Evolutionary conservation across 2,888 invertebrate genomes (phyloP).

Genomic region (Trissoscelio sp.): DNA sequence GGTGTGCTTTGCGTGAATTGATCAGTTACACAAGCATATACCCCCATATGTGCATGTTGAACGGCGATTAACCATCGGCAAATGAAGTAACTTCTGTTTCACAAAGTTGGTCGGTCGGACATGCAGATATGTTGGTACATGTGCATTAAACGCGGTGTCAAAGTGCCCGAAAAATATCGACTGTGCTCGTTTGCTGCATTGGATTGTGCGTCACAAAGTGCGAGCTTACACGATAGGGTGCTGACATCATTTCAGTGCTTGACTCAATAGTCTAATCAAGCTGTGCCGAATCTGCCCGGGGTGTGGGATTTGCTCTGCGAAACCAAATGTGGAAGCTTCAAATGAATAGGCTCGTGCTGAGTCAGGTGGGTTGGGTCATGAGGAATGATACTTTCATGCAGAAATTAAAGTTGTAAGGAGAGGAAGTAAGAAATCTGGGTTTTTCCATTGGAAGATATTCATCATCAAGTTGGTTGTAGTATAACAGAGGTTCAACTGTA

Average conservation of each 20-base stretch:
- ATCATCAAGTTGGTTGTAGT: too few relatives aligned
- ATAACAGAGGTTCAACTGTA: too few relatives aligned
- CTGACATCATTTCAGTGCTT: conserved; percentile 77
- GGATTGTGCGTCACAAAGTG: conserved; percentile 81
- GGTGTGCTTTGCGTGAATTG: conserved; percentile 69
- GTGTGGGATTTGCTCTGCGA: conserved; percentile 9
- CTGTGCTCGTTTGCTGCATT: conserved; percentile 70
- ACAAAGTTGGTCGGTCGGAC: conserved; percentile 31
- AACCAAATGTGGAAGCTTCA: conserved; percentile 42
- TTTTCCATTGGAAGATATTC: too few relatives aligned
- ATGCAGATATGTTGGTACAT: conserved; percentile 70
- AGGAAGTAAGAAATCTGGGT: conserved; percentile 26
- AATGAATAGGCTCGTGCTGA: conserved; percentile 42
- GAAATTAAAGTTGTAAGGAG: conserved; percentile 45
- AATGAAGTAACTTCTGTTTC: not conserved
- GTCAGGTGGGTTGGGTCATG: too few relatives aligned
- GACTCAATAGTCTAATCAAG: conserved; percentile 60
- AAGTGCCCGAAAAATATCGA: conserved; percentile 75
- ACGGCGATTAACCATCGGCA: conserved; percentile 14
- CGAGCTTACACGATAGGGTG: conserved; percentile 82
- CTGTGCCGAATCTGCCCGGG: conserved; percentile 78
- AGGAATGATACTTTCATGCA: conserved; percentile 42
- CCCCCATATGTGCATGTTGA: conserved; percentile 48
- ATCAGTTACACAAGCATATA: conserved; percentile 57
- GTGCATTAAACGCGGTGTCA: conserved; percentile 78